A percentile compares a stretch with the other conserved stretches of the same genome.
phyloP scores from a whole-genome alignment of 2,113 vertebrate species.

The Acinonyx jubatus region DNA sequence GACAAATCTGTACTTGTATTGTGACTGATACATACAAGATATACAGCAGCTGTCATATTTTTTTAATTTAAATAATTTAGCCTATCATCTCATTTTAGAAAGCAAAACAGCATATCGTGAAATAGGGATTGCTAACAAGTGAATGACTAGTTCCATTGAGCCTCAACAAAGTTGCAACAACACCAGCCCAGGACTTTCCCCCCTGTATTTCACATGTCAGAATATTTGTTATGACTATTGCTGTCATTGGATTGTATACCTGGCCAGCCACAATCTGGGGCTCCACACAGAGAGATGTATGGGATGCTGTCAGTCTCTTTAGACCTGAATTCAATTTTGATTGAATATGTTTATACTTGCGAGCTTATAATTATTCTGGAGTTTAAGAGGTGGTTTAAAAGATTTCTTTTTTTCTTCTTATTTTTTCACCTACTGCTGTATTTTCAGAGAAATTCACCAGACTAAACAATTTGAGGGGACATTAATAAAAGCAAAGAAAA shows the following conservation, averaged over 20 bases:
- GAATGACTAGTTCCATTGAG: slow-evolving; percentile 62
- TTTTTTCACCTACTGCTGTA: neutral
- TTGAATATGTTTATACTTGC: neutral
- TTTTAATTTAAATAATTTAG: slow-evolving; percentile 60
- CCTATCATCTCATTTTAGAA: slow-evolving; percentile 42
- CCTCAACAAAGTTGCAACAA: slow-evolving; percentile 60
- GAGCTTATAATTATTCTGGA: slow-evolving; percentile 20
- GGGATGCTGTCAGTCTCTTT: neutral
- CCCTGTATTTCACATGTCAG: neutral
- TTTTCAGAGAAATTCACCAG: slow-evolving; percentile 39
- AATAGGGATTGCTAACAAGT: neutral
- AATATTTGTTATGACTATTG: slow-evolving; percentile 60
- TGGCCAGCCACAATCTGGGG: neutral
- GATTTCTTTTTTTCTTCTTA: accelerated
- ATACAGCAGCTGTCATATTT: neutral
- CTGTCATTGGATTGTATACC: slow-evolving; percentile 10
- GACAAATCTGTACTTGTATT: neutral
- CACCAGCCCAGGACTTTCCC: slow-evolving; percentile 12
- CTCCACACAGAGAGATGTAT: neutral
- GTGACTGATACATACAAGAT: neutral
- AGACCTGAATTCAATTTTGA: neutral
- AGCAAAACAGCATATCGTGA: slow-evolving; percentile 26
- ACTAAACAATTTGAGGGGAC: slow-evolving; percentile 15
- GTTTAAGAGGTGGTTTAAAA: slow-evolving; percentile 8
- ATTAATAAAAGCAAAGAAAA: slow-evolving; percentile 50